Base-by-base conservation (phyloP, 2,888 invertebrate genomes). In the Suillia variegata region DNA sequence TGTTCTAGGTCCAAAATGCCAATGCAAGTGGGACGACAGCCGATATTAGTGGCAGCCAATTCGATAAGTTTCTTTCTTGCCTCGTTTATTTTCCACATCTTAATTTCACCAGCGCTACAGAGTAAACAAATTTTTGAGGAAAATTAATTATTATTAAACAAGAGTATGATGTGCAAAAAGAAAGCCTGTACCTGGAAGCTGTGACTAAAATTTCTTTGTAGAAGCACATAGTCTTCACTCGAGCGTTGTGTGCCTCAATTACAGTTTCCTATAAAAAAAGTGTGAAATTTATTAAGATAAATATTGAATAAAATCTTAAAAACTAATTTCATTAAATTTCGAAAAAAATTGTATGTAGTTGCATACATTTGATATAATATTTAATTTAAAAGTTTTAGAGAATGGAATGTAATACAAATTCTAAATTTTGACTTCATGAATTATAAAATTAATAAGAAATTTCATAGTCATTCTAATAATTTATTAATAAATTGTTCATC, bases 1-100 rank as follows among this genome's bases (percentile, higher is more conserved):
- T 78, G 73, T 5, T 67, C 59, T 61, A 84, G 83, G 74, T 82
- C 84, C 65, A 88, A 83, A 26, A 92, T 79, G 56, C 86, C 83
- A 54, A 93, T 78, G 74, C 92, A 92, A 15, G 91, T 92, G 13
- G 92, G 87, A 71, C 93, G 85, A 75, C 90, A 90, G 3, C 87
- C 87, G 51, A 88, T 86, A 76, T 86, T 87, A n/a, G 84, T 82
- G 58, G 83, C 84, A 38, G 73, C 70, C 64, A 89, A 78, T 77
- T 88, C 85, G 70, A 80, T 71, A 71, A 88, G 70, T 68, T 78
- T 57, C 68, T 2, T 59, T 24, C 0, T 54, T 2, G 10, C 17
- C n/a, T 42, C 22, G 8, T 42, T 68, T 3, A 69, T 77, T 62
- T 78, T 83, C 91, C 92, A 94, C 0, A 93, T 80, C 81, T 91